Percentiles rank a stretch among this genome's conserved stretches.
Evolutionary conservation across 2,888 invertebrate genomes (phyloP).

Genomic region (Choreutis nemorana): DNA sequence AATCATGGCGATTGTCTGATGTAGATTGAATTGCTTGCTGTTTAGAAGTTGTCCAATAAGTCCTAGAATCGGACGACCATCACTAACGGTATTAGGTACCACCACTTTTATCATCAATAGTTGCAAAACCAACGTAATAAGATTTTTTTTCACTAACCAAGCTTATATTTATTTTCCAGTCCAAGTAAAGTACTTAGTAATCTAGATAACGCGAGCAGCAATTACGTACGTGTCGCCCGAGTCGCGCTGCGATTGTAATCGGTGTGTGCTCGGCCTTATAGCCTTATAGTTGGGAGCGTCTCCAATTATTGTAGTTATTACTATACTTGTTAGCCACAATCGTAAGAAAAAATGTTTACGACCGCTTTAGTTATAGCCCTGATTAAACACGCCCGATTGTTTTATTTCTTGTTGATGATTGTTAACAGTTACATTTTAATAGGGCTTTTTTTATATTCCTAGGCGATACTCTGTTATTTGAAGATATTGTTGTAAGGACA

Average conservation of each 20-base stretch:
- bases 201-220: constrained; percentile 12
- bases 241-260: constrained; percentile 7
- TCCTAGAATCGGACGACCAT: no score
- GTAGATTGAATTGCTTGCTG: no score
- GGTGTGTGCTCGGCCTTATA: background rate
- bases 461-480: background rate
- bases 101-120: no score
- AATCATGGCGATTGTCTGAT: no score
- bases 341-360: constrained; percentile 15
- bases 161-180: no score
- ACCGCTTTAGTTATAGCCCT: constrained; percentile 3
- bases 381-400: constrained; percentile 15
- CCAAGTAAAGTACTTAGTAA: constrained; percentile 4
- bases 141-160: no score
- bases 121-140: no score
- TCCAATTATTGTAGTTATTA: constrained; percentile 31
- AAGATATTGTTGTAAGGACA: background rate
- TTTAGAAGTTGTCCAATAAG: no score
- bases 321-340: constrained; percentile 6
- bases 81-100: no score
- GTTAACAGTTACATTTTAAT: constrained; percentile 4
- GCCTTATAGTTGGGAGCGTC: constrained; percentile 28
- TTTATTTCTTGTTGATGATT: constrained; percentile 9
- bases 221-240: constrained; percentile 62
- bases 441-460: constrained; percentile 1